A percentile compares a stretch with the other conserved stretches of the same genome.
Conservation (phyloP, 1,140 invertebrate genomes). For the Achatina immaculata region DNA sequence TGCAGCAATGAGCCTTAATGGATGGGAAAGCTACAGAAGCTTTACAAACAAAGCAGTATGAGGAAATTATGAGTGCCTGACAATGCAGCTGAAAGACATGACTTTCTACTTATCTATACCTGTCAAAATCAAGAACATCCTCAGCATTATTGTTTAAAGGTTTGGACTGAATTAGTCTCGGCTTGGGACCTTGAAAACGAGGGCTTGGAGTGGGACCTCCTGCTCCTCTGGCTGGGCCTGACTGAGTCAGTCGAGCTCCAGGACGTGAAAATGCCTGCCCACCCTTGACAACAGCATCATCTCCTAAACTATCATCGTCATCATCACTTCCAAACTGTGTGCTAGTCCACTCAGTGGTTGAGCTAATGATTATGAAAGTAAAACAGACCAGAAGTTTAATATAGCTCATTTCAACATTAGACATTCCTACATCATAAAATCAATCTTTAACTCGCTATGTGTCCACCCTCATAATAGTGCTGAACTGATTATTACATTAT, state of each 20-base stretch:
- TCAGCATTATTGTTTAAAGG: constrained; percentile 46
- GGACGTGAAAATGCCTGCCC: constrained; percentile 28
- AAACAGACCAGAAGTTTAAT: not conserved
- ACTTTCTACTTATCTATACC: no score
- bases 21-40: no score
- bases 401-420: not conserved
- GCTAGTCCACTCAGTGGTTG: constrained; percentile 64
- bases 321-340: constrained; percentile 63
- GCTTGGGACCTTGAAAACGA: constrained; percentile 43
- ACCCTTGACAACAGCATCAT: constrained; percentile 39
- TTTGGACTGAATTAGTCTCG: constrained; percentile 47
- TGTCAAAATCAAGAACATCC: constrained; percentile 42
- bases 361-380: constrained; percentile 42
- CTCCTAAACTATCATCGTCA: constrained; percentile 35
- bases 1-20: no score
- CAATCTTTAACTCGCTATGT: no score
- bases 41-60: no score
- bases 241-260: constrained; percentile 45
- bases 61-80: no score
- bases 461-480: no score
- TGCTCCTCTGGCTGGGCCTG: constrained; percentile 39
- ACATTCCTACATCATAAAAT: no score
- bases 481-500: no score
- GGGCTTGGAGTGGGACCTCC: constrained; percentile 46
- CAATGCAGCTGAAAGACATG: no score